Conservation (phyloP, 2,888 invertebrate genomes). For the Monochamus alternatus region DNA sequence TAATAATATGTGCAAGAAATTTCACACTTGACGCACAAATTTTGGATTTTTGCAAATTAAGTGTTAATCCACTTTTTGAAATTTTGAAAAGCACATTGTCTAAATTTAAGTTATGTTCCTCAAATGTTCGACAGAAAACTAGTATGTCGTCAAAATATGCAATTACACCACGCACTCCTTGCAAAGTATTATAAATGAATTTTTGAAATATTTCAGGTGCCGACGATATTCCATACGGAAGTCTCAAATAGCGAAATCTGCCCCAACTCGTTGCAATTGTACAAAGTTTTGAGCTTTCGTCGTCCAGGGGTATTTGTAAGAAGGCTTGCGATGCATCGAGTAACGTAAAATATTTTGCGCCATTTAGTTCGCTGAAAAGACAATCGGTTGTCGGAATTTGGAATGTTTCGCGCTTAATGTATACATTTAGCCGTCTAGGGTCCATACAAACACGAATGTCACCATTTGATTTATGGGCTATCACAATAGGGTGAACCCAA, state of each 20-base stretch:
- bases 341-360: conserved; percentile 9
- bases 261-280: conserved; percentile 13
- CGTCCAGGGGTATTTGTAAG: conserved; percentile 8
- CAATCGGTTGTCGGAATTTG: conserved; percentile 32
- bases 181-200: conserved; percentile 34
- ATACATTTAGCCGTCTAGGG: conserved; percentile 27
- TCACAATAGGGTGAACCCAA: conserved; percentile 36
- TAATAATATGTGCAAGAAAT: conserved; percentile 33
- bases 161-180: conserved; percentile 33
- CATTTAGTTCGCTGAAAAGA: conserved; percentile 23
- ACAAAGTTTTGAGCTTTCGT: conserved; percentile 1
- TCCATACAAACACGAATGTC: conserved; percentile 36
- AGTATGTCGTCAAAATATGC: conserved; percentile 43
- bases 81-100: conserved; percentile 10
- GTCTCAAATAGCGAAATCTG: conserved; percentile 38
- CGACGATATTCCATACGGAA: conserved; percentile 41
- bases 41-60: conserved; percentile 35
- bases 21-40: conserved; percentile 19
- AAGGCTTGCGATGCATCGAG: conserved; percentile 25
- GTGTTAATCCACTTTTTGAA: conserved; percentile 24
- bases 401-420: conserved; percentile 30
- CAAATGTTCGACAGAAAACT: conserved; percentile 28
- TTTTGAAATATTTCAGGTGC: conserved; percentile 36
- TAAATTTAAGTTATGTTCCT: conserved; percentile 29
- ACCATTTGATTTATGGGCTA: conserved; percentile 33